Percentiles rank a stretch among this genome's conserved stretches.
Conservation (phyloP, 2,888 invertebrate genomes). For the Plebejus anna region DNA sequence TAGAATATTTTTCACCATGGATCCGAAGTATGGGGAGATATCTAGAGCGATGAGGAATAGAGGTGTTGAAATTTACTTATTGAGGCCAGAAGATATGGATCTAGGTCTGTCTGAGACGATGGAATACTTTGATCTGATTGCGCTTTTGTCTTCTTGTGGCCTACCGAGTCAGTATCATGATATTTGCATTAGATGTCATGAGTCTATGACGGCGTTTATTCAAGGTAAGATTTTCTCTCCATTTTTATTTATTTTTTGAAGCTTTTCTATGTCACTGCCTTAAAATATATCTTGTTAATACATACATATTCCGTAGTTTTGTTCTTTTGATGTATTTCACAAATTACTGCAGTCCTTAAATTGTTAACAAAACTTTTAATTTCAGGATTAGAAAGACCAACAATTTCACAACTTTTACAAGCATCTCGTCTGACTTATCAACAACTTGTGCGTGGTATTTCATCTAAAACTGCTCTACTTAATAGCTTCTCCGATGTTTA, state of each 20-base stretch:
- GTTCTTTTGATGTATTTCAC: too few relatives aligned
- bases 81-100: constrained; percentile 57
- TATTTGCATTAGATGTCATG: constrained; percentile 60
- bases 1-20: constrained; percentile 95
- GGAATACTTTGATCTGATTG: constrained; percentile 65
- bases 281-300: too few relatives aligned
- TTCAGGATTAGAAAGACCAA: constrained; percentile 80
- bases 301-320: too few relatives aligned
- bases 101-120: constrained; percentile 56
- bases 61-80: constrained; percentile 90
- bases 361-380: constrained; percentile 29
- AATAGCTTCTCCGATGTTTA: constrained; percentile 84
- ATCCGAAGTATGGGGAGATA: constrained; percentile 96
- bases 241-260: not conserved
- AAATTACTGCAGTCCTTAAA: too few relatives aligned
- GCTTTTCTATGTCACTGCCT: too few relatives aligned
- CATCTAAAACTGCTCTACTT: constrained; percentile 74
- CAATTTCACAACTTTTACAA: constrained; percentile 82
- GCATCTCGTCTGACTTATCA: constrained; percentile 82
- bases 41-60: constrained; percentile 99
- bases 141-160: constrained; percentile 64
- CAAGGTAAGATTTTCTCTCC: constrained; percentile 54
- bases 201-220: constrained; percentile 64
- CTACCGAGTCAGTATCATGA: constrained; percentile 59
- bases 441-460: constrained; percentile 81